Conservation (phyloP, 2,113 vertebrate species). For the Tichodroma muraria region DNA sequence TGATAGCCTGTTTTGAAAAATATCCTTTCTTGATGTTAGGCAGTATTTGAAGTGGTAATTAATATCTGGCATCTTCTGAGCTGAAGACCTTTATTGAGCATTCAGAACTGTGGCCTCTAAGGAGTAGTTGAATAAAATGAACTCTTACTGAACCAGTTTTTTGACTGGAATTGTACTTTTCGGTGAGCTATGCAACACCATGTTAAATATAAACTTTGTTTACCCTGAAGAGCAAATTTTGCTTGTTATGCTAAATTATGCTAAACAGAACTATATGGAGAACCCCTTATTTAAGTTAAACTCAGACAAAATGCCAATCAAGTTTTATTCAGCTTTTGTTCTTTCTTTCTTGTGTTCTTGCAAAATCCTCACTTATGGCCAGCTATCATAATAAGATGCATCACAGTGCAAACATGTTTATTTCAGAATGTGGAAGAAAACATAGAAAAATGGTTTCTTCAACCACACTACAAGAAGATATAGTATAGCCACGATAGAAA, state of each 20-base stretch:
- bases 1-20: not conserved
- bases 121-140: not conserved
- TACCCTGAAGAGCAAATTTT: not conserved
- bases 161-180: not conserved
- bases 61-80: not conserved
- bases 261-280: not conserved
- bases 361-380: not conserved
- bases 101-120: not conserved
- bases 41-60: not conserved
- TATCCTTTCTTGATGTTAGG: not conserved
- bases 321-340: not conserved
- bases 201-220: not conserved
- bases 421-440: not conserved
- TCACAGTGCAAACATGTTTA: not conserved
- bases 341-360: not conserved
- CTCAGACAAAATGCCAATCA: not conserved
- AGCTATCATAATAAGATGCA: not conserved
- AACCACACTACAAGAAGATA: not conserved
- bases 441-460: not conserved
- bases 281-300: not conserved
- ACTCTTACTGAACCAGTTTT: not conserved
- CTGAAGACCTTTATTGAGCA: not conserved
- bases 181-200: not conserved
- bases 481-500: not conserved
- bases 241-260: not conserved